These are phyloP conservation scores for Gibbula magus DNA, from an alignment of 2,888 invertebrate genomes.

Conservation along the genomic window DNA sequence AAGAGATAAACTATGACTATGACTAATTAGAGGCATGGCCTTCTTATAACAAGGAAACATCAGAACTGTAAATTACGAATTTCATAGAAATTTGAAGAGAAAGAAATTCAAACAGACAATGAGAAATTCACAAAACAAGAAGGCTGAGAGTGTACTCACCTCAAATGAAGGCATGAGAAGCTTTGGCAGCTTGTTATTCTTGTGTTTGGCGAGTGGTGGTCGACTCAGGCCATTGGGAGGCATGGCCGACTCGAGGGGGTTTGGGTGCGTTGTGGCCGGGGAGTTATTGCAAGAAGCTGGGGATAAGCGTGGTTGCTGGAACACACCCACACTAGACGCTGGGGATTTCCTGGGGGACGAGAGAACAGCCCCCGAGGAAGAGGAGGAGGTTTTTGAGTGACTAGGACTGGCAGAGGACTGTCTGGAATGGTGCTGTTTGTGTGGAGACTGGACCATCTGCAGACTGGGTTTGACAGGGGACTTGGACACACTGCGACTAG, in stretches of 20 bases:
- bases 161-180: not conserved
- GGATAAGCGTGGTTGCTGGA: not conserved
- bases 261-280: not conserved
- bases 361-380: not conserved
- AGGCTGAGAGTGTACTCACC: too few relatives aligned
- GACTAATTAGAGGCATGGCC: too few relatives aligned
- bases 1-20: too few relatives aligned
- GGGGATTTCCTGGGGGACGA: not conserved
- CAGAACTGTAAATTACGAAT: too few relatives aligned
- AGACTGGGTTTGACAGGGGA: not conserved
- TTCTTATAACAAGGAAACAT: too few relatives aligned
- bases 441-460: not conserved
- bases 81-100: too few relatives aligned
- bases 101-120: too few relatives aligned
- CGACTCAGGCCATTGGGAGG: not conserved
- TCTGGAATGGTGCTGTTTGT: not conserved
- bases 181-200: constrained; percentile 7
- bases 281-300: not conserved
- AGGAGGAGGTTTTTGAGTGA: not conserved
- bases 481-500: not conserved
- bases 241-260: not conserved
- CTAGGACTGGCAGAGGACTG: not conserved
- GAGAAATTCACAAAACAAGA: not conserved
- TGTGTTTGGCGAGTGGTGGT: not conserved
- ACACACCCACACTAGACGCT: not conserved